Percentiles rank a stretch among this genome's conserved stretches.
phyloP scores from a whole-genome alignment of 2,888 invertebrate genomes.

The Xestia c-nigrum region DNA sequence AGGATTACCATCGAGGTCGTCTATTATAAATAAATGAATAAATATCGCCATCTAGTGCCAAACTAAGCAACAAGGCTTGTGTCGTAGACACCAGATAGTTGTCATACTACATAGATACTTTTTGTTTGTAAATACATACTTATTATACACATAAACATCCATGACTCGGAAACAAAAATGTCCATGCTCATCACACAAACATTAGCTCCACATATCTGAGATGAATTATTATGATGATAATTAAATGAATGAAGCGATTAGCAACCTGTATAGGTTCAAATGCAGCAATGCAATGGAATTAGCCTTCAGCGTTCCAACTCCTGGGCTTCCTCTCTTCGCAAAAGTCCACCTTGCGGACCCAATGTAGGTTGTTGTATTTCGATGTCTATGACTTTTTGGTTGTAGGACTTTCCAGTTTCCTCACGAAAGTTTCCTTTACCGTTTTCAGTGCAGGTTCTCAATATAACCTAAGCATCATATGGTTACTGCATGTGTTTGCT shows the following conservation, averaged over 20 bases:
- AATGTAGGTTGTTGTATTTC: background rate
- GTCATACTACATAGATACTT: no score
- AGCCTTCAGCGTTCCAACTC: background rate
- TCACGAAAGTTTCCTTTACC: background rate
- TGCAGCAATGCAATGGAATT: background rate
- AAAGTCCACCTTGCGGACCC: background rate
- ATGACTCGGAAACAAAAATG: no score
- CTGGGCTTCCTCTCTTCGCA: background rate
- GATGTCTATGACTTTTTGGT: background rate
- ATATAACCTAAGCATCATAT: background rate
- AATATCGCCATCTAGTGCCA: no score
- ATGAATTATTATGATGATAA: no score
- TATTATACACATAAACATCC: no score
- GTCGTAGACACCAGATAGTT: no score
- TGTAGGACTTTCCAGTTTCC: background rate
- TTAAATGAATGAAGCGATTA: conserved; percentile 8
- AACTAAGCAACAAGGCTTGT: no score
- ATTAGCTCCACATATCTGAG: no score
- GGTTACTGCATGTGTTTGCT: background rate
- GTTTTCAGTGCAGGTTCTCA: background rate
- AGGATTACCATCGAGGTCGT: conserved; percentile 57
- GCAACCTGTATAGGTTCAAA: conserved; percentile 19
- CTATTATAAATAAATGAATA: conserved; percentile 28
- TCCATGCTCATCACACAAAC: no score
- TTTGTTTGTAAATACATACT: no score